A percentile compares a stretch with the other conserved stretches of the same genome.
phyloP scores from a whole-genome alignment of 2,888 invertebrate species.

The Callinectes sapidus region DNA sequence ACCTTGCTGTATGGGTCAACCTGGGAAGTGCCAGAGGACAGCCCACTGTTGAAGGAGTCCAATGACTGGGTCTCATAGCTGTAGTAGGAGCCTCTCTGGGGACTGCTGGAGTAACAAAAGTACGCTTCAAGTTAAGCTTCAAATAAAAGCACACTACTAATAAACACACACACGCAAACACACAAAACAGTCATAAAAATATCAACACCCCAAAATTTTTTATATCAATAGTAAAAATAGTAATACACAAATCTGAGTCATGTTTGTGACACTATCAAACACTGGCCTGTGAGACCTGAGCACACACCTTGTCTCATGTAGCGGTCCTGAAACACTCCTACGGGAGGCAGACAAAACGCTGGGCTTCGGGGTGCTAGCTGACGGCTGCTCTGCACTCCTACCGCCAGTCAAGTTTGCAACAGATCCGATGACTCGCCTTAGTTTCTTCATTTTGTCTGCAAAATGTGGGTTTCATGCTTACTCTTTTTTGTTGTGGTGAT shows the following conservation, averaged over 20 bases:
- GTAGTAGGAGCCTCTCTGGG: conserved; percentile 53
- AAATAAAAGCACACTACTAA: too few relatives aligned
- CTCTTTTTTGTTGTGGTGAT: neutral
- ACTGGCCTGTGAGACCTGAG: neutral
- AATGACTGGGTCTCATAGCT: conserved; percentile 64
- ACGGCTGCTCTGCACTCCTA: neutral
- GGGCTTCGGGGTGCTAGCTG: conserved; percentile 16
- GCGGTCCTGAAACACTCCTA: conserved; percentile 48
- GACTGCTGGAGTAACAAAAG: neutral
- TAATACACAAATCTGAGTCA: too few relatives aligned
- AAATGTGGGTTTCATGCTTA: neutral
- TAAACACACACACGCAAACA: too few relatives aligned
- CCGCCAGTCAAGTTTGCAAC: conserved; percentile 45
- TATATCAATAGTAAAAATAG: too few relatives aligned
- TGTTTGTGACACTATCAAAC: too few relatives aligned
- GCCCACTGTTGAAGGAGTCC: conserved; percentile 52
- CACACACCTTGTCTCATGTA: conserved; percentile 44
- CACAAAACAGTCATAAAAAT: too few relatives aligned
- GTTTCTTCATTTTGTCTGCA: conserved; percentile 56
- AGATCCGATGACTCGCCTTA: conserved; percentile 61
- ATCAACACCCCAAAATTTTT: too few relatives aligned
- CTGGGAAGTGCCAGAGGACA: conserved; percentile 30
- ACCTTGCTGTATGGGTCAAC: conserved; percentile 53
- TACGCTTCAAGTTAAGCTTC: conserved; percentile 1
- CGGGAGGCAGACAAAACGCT: conserved; percentile 6